These are phyloP conservation scores for Pseudopipra pipra DNA, from an alignment of 2,113 vertebrate genomes.

Conservation along the genomic window DNA sequence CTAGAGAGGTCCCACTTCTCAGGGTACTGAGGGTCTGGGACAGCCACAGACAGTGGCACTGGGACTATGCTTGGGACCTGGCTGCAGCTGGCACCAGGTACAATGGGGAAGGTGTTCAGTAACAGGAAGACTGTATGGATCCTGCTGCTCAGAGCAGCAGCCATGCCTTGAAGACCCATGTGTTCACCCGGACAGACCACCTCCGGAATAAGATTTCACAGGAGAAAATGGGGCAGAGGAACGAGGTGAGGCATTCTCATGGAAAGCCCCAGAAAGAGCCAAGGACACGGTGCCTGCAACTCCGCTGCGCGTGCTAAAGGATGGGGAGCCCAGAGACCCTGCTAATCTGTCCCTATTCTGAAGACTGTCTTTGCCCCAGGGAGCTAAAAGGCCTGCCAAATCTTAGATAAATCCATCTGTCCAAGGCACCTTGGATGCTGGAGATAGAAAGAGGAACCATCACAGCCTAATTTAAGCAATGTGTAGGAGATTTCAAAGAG, in stretches of 20 bases:
- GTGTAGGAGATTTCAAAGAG: slow-evolving; percentile 22
- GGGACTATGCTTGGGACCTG: not conserved
- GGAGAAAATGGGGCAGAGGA: not conserved
- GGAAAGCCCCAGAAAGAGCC: not conserved
- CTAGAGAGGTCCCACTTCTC: not conserved
- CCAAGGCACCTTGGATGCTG: not conserved
- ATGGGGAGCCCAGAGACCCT: not conserved
- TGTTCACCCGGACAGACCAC: not conserved
- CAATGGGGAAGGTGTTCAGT: not conserved
- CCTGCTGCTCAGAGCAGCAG: not conserved
- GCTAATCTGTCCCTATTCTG: not conserved
- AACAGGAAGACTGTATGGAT: not conserved
- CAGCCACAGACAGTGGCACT: not conserved
- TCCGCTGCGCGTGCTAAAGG: not conserved
- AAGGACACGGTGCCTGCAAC: not conserved
- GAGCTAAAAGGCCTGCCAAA: slow-evolving; percentile 29
- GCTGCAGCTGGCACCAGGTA: not conserved
- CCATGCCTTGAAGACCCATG: fast-evolving
- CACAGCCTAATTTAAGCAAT: slow-evolving; percentile 20
- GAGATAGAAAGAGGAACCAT: not conserved
- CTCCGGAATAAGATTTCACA: not conserved
- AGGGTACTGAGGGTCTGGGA: not conserved
- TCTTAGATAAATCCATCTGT: slow-evolving; percentile 32
- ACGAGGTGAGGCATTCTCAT: not conserved
- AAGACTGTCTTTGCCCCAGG: not conserved